These are phyloP conservation scores for Semnornis frantzii DNA, from an alignment of 2,113 vertebrate genomes.

Conservation along the genomic window DNA sequence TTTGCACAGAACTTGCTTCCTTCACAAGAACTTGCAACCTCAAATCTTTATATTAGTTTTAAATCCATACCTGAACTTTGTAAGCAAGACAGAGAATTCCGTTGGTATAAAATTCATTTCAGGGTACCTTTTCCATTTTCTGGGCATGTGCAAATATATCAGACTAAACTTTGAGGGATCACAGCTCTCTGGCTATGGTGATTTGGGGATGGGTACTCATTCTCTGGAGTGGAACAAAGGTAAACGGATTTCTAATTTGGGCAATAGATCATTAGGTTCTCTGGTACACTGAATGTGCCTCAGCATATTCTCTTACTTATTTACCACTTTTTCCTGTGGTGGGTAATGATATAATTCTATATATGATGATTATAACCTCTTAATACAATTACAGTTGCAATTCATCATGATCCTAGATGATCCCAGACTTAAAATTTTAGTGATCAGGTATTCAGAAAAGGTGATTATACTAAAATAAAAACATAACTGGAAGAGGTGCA, in stretches of 20 bases:
- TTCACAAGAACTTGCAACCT: neutral
- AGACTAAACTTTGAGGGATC: neutral
- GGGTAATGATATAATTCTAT: neutral
- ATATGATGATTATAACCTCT: neutral
- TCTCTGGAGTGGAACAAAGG: neutral
- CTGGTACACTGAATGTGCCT: neutral
- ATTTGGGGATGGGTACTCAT: neutral
- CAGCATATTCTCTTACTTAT: neutral
- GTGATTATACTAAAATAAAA: neutral
- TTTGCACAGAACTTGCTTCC: neutral
- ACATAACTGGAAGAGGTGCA: neutral
- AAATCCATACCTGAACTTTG: neutral
- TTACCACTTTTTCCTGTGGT: neutral
- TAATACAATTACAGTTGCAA: neutral
- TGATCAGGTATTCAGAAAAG: neutral
- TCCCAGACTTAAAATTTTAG: neutral
- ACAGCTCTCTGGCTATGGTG: neutral
- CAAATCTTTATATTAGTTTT: neutral
- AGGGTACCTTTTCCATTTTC: neutral
- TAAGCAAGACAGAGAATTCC: neutral
- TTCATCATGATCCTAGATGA: neutral
- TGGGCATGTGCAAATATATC: neutral
- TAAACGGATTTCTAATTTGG: neutral
- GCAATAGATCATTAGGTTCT: neutral
- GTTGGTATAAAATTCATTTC: neutral